These are phyloP conservation scores for Protobothrops mucrosquamatus DNA, from an alignment of 2,113 vertebrate species.

Conservation along the genomic window DNA sequence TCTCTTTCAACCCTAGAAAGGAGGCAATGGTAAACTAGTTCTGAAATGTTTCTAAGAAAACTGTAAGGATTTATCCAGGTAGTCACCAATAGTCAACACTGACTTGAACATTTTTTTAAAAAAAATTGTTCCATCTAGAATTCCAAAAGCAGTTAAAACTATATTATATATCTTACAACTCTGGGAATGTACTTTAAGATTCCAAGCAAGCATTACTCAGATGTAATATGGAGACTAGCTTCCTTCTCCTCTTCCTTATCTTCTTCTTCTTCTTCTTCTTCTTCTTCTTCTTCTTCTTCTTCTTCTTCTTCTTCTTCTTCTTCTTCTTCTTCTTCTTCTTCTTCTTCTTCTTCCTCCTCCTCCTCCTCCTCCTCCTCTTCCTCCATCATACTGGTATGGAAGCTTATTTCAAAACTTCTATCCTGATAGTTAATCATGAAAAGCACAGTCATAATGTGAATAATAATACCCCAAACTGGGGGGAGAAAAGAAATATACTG, in stretches of 20 bases:
- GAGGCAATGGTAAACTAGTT: not conserved
- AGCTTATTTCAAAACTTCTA: not conserved
- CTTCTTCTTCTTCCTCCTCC: not conserved
- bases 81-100: not conserved
- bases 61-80: not conserved
- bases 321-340: not conserved
- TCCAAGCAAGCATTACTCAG: not conserved
- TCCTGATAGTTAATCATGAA: not conserved
- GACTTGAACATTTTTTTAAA: not conserved
- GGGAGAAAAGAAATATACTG: not conserved
- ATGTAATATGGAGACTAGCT: not conserved
- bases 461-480: not conserved
- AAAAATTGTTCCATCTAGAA: too few species aligned
- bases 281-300: not conserved
- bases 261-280: not conserved
- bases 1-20: not conserved
- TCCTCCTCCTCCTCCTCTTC: not conserved
- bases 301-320: not conserved
- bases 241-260: not conserved
- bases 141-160: not conserved
- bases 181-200: not conserved
- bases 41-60: not conserved
- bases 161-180: not conserved
- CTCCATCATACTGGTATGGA: not conserved
- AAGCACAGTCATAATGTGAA: not conserved